phyloP scores from a whole-genome alignment of 2,113 vertebrate genomes.

The Henicopernis longicauda region DNA sequence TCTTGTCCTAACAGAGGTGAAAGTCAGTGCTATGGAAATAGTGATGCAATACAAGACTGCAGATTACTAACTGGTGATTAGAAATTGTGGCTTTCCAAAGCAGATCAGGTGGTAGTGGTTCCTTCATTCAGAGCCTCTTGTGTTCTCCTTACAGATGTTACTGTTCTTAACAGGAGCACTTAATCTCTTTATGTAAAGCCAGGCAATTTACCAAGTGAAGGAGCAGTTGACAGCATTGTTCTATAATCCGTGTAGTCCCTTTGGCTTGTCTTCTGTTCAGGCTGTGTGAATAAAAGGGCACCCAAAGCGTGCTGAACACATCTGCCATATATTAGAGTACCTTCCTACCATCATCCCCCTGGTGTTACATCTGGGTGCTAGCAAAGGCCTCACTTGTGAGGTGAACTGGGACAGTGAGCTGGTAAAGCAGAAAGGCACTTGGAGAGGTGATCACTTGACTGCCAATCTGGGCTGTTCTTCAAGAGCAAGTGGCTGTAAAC shows the following conservation, averaged over 20 bases:
- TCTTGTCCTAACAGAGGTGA: not conserved
- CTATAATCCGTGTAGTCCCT: not conserved
- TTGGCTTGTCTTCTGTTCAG: not conserved
- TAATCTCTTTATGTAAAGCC: not conserved
- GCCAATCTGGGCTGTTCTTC: not conserved
- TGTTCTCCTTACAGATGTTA: not conserved
- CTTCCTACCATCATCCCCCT: fast-evolving
- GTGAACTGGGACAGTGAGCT: not conserved
- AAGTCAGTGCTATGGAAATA: not conserved
- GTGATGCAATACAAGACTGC: not conserved
- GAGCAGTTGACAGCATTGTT: not conserved
- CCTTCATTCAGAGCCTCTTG: not conserved
- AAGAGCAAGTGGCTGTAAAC: not conserved
- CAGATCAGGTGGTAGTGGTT: not conserved
- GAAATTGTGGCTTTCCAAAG: not conserved
- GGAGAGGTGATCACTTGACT: not conserved
- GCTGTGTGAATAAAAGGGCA: not conserved
- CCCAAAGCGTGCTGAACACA: not conserved
- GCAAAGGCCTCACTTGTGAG: not conserved
- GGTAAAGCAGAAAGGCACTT: not conserved
- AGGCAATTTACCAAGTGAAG: not conserved
- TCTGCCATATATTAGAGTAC: not conserved
- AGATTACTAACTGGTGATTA: not conserved
- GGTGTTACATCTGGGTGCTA: not conserved
- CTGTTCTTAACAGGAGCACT: not conserved